phyloP scores from a whole-genome alignment of 2,888 invertebrate genomes.

The Dinocampus coccinellae region DNA sequence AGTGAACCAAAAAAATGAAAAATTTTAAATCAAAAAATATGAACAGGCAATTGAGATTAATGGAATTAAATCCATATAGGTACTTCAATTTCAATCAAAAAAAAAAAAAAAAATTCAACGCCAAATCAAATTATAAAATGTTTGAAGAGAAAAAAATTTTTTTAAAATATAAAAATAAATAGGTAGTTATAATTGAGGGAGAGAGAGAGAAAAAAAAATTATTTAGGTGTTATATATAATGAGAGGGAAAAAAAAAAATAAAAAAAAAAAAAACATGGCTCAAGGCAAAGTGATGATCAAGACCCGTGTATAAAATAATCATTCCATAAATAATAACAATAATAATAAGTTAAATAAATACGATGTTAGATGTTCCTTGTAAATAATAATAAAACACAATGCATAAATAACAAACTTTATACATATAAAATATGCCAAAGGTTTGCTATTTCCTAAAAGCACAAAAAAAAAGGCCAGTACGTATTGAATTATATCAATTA shows the following conservation, averaged over 20 bases:
- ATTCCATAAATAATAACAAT: slow-evolving; percentile 22
- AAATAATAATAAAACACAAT: slow-evolving; percentile 49
- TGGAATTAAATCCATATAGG: slow-evolving; percentile 18
- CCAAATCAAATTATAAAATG: background rate
- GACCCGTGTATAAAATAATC: slow-evolving; percentile 52
- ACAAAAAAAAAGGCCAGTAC: background rate
- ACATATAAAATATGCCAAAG: slow-evolving; percentile 55
- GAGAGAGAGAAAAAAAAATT: slow-evolving; percentile 42
- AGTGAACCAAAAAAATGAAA: background rate
- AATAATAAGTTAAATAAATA: too few relatives aligned
- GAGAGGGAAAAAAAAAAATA: too few relatives aligned
- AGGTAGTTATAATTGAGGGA: slow-evolving; percentile 37
- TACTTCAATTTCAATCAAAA: slow-evolving; percentile 44
- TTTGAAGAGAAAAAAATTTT: slow-evolving; percentile 11
- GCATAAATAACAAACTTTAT: slow-evolving; percentile 50
- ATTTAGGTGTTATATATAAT: slow-evolving; percentile 46
- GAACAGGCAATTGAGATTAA: slow-evolving; percentile 17
- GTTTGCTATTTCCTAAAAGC: slow-evolving; percentile 53
- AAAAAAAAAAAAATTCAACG: slow-evolving; percentile 19
- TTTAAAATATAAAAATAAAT: too few relatives aligned
- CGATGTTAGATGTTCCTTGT: slow-evolving; percentile 65
- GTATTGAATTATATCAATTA: slow-evolving; percentile 9
- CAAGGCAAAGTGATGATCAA: slow-evolving; percentile 50
- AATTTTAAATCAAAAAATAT: slow-evolving; percentile 23
- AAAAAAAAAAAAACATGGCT: slow-evolving; percentile 47